A percentile compares a stretch with the other conserved stretches of the same genome.
These are phyloP conservation scores for Ephydatia muelleri DNA, from an alignment of 37 sponge, comb jelly and placozoan species.

Conservation along the genomic window DNA sequence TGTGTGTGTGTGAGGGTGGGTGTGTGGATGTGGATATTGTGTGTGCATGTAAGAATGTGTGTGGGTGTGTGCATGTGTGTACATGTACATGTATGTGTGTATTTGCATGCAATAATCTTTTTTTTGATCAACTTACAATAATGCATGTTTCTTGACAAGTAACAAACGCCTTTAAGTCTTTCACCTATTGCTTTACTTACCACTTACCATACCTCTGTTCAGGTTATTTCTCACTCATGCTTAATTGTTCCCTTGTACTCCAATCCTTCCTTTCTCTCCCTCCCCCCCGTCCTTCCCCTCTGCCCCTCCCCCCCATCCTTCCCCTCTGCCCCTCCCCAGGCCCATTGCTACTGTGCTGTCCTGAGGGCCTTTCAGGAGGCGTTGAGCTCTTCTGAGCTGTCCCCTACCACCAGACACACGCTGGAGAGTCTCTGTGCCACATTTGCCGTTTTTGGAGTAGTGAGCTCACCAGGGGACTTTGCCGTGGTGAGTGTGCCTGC, in stretches of 20 bases:
- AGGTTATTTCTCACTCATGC: no score
- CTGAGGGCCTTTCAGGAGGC: conserved; percentile 66
- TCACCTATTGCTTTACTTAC: no score
- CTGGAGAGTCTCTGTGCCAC: conserved; percentile 59
- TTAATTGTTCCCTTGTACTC: neutral
- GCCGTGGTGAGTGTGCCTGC: conserved; percentile 52
- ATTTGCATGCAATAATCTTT: no score
- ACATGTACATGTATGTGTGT: no score
- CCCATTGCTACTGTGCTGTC: conserved; percentile 76
- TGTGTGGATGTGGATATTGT: neutral
- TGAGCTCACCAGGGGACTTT: conserved; percentile 58
- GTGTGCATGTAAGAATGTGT: neutral
- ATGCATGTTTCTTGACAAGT: no score
- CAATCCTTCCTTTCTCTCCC: no score
- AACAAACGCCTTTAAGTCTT: no score
- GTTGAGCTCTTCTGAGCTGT: conserved; percentile 28
- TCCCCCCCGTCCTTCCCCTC: neutral
- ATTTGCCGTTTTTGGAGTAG: conserved; percentile 58
- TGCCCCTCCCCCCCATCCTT: neutral
- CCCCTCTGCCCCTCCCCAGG: conserved; percentile 31
- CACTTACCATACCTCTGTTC: no score
- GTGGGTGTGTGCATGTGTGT: neutral
- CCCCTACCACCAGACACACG: conserved; percentile 31
- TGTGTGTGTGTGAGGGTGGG: neutral
- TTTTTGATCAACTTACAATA: no score